These are phyloP conservation scores for Papilio demoleus DNA, from an alignment of 2,888 invertebrate species.

Conservation along the genomic window DNA sequence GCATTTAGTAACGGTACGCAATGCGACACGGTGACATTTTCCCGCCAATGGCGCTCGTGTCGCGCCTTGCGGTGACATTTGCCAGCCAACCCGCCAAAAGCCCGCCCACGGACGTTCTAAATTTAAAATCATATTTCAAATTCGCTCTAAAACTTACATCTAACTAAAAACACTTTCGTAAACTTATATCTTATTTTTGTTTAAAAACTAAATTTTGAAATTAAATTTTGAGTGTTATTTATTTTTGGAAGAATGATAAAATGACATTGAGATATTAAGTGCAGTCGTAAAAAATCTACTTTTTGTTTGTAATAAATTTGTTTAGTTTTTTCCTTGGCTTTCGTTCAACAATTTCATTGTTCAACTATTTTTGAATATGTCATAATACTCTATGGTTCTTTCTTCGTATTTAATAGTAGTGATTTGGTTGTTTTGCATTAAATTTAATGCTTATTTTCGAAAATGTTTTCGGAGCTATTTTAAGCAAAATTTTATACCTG, in stretches of 20 bases:
- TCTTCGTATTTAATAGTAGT: not conserved
- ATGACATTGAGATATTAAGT: conserved; percentile 23
- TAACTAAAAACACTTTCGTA: too few species aligned
- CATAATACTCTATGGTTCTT: not conserved
- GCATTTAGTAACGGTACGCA: conserved; percentile 77
- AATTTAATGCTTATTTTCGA: not conserved
- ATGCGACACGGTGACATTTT: conserved; percentile 79
- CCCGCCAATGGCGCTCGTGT: conserved; percentile 64
- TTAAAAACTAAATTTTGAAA: too few species aligned
- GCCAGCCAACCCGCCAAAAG: conserved; percentile 59
- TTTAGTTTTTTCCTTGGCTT: conserved; percentile 16
- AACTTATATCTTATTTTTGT: too few species aligned
- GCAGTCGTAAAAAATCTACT: conserved; percentile 15
- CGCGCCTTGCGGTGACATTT: conserved; percentile 73
- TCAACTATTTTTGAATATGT: not conserved
- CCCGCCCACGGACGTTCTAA: conserved; percentile 60
- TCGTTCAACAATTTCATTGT: conserved; percentile 16
- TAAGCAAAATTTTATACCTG: too few species aligned
- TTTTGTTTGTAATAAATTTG: conserved; percentile 17
- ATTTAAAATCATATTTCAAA: conserved; percentile 41
- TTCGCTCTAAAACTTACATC: conserved; percentile 31
- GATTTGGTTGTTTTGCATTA: not conserved
- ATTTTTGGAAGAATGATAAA: conserved; percentile 28
- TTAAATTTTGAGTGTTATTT: conserved; percentile 16
- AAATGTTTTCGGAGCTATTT: too few species aligned